Percentiles rank a stretch among this genome's conserved stretches.
Evolutionary conservation across 2,113 vertebrate genomes (phyloP).

Genomic region (Oreotragus oreotragus): DNA sequence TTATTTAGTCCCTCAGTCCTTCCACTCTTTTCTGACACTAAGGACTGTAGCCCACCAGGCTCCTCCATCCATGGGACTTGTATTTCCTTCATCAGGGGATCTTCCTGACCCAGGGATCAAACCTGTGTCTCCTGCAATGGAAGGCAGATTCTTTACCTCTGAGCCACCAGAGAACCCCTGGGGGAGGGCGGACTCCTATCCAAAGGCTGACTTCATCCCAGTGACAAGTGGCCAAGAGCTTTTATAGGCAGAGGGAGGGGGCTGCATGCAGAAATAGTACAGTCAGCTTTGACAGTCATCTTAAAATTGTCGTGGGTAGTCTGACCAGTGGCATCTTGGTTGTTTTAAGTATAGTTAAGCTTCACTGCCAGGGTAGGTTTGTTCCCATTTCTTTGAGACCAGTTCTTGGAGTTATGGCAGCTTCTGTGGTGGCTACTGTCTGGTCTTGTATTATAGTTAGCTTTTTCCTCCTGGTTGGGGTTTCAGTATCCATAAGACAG

Average conservation of each 20-base stretch:
- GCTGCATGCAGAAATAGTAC: background rate
- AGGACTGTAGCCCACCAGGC: background rate
- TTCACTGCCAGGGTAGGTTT: background rate
- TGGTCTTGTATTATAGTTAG: background rate
- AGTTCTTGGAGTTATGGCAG: background rate
- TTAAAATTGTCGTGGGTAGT: background rate
- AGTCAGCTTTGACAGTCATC: background rate
- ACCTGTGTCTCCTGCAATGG: background rate
- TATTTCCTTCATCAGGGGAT: background rate
- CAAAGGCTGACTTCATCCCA: background rate
- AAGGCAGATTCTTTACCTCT: background rate
- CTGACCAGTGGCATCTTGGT: background rate
- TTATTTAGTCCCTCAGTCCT: background rate
- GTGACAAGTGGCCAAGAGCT: background rate
- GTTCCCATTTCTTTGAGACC: background rate
- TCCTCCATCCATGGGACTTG: background rate
- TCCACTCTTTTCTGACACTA: background rate
- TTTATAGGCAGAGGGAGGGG: background rate
- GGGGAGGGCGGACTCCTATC: background rate
- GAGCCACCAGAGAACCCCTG: background rate
- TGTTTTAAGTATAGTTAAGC: background rate
- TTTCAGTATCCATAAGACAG: background rate
- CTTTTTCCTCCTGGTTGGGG: background rate
- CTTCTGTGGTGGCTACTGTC: background rate
- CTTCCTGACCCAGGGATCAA: background rate